These are phyloP conservation scores for Sandelia bainsii DNA, from an alignment of 2,797 vertebrate species.

Conservation along the genomic window DNA sequence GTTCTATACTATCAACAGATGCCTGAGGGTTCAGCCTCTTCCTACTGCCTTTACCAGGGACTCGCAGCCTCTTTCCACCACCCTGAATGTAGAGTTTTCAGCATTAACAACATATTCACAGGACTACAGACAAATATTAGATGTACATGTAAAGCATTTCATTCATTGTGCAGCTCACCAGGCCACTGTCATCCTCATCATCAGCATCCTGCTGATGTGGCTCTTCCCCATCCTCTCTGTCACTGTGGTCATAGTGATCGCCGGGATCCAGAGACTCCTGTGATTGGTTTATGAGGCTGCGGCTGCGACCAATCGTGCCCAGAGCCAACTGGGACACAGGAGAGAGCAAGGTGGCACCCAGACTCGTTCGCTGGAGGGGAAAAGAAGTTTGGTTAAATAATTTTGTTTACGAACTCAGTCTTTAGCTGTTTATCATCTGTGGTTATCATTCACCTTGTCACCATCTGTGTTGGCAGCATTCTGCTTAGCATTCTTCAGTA, in stretches of 20 bases:
- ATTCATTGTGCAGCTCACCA: constrained; percentile 73
- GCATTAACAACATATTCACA: constrained; percentile 17
- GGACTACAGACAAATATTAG: neutral
- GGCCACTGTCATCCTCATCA: constrained; percentile 88
- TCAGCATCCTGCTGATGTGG: constrained; percentile 88
- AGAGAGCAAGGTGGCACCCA: constrained; percentile 85
- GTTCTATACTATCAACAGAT: constrained; percentile 89
- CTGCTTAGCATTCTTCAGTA: constrained; percentile 92
- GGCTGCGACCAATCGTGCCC: constrained; percentile 85
- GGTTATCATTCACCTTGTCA: constrained; percentile 70
- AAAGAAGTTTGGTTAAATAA: neutral
- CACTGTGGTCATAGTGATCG: constrained; percentile 86
- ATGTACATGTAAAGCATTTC: neutral
- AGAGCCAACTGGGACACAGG: constrained; percentile 86
- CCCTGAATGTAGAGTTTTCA: constrained; percentile 65
- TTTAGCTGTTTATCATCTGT: neutral
- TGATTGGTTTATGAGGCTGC: constrained; percentile 85
- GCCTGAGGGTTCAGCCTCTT: constrained; percentile 91
- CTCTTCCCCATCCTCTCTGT: constrained; percentile 81
- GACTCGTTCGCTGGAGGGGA: constrained; percentile 80
- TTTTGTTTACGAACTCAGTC: neutral
- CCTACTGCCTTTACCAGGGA: constrained; percentile 88
- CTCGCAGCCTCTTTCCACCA: constrained; percentile 84
- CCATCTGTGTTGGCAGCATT: constrained; percentile 85
- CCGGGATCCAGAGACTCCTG: constrained; percentile 86